A percentile compares a stretch with the other conserved stretches of the same genome.
phyloP scores from a whole-genome alignment of 2,888 invertebrate species.

The Oithona nana region DNA sequence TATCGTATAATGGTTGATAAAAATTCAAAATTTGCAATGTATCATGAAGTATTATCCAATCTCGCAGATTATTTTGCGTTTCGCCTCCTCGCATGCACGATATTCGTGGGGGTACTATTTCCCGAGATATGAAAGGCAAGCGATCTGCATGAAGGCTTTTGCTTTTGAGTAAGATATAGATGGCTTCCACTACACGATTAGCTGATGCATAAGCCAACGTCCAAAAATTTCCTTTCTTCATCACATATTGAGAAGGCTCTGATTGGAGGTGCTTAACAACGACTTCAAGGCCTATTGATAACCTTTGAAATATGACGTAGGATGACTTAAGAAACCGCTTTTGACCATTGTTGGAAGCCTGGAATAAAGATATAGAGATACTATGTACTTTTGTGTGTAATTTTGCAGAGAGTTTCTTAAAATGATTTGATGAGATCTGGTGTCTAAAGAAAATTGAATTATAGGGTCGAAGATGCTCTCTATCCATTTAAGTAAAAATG shows the following conservation, averaged over 20 bases:
- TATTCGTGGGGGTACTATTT: neutral
- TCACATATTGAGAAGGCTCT: neutral
- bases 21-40: neutral
- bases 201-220: neutral
- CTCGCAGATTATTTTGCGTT: neutral
- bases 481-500: neutral
- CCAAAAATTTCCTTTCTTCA: neutral
- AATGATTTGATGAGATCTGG: too few species aligned
- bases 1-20: too few species aligned
- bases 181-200: slow-evolving; percentile 1
- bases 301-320: neutral
- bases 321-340: neutral
- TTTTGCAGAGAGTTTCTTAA: too few species aligned
- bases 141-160: neutral
- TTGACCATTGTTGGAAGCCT: neutral
- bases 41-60: neutral
- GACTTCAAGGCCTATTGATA: neutral
- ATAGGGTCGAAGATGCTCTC: neutral
- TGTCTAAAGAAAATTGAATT: neutral
- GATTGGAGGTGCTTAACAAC: neutral
- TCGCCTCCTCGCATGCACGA: neutral
- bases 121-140: neutral
- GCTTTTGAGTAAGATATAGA: neutral
- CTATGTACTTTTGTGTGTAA: too few species aligned
- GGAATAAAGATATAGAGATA: too few species aligned